Percentiles rank a stretch among this genome's conserved stretches.
Evolutionary conservation across 2,113 vertebrate species (phyloP).

Genomic region (Sorex araneus): DNA sequence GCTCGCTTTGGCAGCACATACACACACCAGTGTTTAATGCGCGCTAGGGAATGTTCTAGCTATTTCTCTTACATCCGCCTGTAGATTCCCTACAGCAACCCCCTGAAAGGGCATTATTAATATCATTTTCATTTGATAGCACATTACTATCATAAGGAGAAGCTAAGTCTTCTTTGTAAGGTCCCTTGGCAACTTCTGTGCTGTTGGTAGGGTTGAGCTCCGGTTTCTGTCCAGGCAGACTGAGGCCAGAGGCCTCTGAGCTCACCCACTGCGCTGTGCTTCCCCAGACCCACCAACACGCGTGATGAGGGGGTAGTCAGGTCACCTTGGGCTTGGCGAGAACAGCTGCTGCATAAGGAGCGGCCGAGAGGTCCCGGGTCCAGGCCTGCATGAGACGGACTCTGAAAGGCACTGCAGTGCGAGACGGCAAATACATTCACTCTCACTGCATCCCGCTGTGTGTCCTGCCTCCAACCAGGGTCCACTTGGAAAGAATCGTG

Average conservation of each 20-base stretch:
- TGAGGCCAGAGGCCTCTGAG: neutral
- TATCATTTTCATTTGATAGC: neutral
- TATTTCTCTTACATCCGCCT: neutral
- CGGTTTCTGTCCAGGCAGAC: neutral
- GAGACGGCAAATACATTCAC: neutral
- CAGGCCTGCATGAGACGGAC: neutral
- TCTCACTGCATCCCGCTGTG: neutral
- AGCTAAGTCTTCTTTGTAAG: neutral
- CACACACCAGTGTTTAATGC: neutral
- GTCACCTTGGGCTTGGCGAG: neutral
- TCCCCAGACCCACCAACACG: neutral
- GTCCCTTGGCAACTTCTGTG: neutral
- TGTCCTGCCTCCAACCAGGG: neutral
- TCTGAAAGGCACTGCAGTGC: neutral
- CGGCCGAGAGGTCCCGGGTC: constrained; percentile 42
- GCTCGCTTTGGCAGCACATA: too few relatives aligned
- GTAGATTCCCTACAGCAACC: neutral
- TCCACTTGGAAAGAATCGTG: constrained; percentile 11
- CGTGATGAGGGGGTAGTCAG: neutral
- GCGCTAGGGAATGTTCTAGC: neutral
- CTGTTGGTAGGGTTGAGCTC: neutral
- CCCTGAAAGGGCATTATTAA: neutral
- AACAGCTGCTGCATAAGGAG: neutral
- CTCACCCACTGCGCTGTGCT: too few relatives aligned
- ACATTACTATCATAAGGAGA: neutral